These are phyloP conservation scores for Apolygus lucorum DNA, from an alignment of 1,140 invertebrate genomes.

Conservation along the genomic window DNA sequence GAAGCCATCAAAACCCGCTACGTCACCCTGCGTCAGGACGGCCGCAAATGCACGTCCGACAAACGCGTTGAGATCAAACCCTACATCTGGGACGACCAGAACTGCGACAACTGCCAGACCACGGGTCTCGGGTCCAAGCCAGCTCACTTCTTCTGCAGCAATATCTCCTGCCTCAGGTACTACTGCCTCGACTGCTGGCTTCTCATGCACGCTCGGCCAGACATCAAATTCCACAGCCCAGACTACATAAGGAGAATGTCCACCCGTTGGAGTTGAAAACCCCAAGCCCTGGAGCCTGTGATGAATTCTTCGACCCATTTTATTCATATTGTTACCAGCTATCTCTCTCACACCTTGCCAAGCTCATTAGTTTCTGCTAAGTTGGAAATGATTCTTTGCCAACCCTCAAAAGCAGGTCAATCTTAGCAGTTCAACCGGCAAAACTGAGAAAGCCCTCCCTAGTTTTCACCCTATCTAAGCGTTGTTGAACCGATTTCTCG, in stretches of 20 bases:
- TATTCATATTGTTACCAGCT: neutral
- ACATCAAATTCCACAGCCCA: slow-evolving; percentile 9
- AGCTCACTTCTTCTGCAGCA: slow-evolving; percentile 10
- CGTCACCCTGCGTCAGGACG: slow-evolving; percentile 5
- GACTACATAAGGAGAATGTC: slow-evolving; percentile 5
- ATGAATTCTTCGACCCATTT: too few species aligned
- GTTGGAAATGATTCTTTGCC: too few species aligned
- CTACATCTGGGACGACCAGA: slow-evolving; percentile 6
- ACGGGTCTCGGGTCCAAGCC: neutral
- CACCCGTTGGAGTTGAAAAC: slow-evolving; percentile 3
- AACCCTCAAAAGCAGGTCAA: too few species aligned
- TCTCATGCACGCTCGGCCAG: slow-evolving; percentile 2
- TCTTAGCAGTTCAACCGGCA: too few species aligned
- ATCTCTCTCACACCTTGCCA: neutral
- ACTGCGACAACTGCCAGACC: slow-evolving; percentile 3
- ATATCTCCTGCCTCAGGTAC: slow-evolving; percentile 6
- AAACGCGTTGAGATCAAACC: slow-evolving; percentile 7
- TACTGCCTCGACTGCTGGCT: slow-evolving; percentile 7
- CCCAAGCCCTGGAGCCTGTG: neutral
- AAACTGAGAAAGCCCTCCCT: too few species aligned
- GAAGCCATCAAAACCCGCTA: slow-evolving; percentile 3
- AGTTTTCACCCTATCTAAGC: too few species aligned
- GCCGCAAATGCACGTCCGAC: neutral
- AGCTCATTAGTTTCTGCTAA: neutral
- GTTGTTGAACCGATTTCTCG: too few species aligned